Conservation (phyloP, 1,140 invertebrate species). For the Conus ventricosus region DNA sequence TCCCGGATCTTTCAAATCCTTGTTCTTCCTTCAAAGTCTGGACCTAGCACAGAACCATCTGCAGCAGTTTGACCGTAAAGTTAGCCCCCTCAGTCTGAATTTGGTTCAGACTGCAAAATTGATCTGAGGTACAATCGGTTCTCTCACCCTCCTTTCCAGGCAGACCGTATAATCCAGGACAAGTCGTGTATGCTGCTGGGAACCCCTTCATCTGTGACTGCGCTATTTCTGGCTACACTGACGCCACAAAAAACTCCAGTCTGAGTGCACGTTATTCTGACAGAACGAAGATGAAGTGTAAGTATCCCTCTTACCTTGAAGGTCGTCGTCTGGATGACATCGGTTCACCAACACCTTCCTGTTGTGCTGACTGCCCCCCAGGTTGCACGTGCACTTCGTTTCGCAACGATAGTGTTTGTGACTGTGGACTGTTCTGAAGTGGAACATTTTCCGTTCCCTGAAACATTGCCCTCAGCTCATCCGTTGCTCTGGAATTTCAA, state of each 20-base stretch:
- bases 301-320: neutral
- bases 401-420: slow-evolving; percentile 5
- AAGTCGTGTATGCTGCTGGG: neutral
- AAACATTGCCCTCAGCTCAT: neutral
- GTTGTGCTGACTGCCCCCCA: slow-evolving; percentile 8
- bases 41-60: slow-evolving; percentile 13
- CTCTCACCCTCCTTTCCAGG: slow-evolving; percentile 22
- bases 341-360: neutral
- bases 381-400: slow-evolving; percentile 10
- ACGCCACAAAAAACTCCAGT: neutral
- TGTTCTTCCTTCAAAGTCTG: neutral
- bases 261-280: neutral
- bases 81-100: neutral
- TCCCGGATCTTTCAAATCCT: slow-evolving; percentile 15
- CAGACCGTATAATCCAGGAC: neutral
- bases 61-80: neutral
- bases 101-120: neutral
- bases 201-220: slow-evolving; percentile 30
- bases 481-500: neutral
- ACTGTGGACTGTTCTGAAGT: slow-evolving; percentile 1
- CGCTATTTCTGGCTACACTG: neutral
- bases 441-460: neutral
- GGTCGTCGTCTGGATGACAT: neutral
- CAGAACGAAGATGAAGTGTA: neutral
- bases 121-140: slow-evolving; percentile 23